Conservation (phyloP, 2,888 invertebrate species). For the Tipula vernalis region DNA sequence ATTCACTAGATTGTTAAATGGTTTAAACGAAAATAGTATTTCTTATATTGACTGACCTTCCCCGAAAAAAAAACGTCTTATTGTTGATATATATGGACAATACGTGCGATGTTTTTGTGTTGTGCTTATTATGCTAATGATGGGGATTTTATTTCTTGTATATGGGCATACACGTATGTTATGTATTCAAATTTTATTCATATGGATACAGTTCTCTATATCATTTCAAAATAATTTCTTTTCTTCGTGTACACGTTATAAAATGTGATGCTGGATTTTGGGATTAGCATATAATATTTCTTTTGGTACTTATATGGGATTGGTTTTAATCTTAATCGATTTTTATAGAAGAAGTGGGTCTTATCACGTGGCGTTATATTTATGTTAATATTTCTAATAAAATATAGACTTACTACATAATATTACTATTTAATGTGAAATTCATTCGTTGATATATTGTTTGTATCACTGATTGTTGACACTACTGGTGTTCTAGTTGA, state of each 20-base stretch:
- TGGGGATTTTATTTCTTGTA: neutral
- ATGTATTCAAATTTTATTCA: neutral
- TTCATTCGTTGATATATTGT: no score
- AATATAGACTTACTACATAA: no score
- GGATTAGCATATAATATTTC: neutral
- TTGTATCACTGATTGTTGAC: no score
- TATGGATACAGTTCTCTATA: neutral
- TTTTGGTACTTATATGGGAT: neutral
- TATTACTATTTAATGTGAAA: no score
- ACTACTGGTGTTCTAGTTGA: no score
- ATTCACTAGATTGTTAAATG: neutral
- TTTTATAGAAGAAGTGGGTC: neutral
- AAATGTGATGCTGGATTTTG: neutral
- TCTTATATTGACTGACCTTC: neutral
- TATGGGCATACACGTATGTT: neutral
- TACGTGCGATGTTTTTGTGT: neutral
- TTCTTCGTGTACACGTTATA: neutral
- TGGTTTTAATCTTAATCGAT: neutral
- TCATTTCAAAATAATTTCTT: neutral
- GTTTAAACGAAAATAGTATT: neutral
- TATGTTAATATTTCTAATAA: no score
- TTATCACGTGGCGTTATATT: neutral
- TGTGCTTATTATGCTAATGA: neutral
- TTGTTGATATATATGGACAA: neutral
- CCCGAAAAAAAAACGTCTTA: neutral